Percentiles rank a stretch among this genome's conserved stretches.
These are phyloP conservation scores for Danaus chrysippus DNA, from an alignment of 2,888 invertebrate genomes.

Conservation along the genomic window DNA sequence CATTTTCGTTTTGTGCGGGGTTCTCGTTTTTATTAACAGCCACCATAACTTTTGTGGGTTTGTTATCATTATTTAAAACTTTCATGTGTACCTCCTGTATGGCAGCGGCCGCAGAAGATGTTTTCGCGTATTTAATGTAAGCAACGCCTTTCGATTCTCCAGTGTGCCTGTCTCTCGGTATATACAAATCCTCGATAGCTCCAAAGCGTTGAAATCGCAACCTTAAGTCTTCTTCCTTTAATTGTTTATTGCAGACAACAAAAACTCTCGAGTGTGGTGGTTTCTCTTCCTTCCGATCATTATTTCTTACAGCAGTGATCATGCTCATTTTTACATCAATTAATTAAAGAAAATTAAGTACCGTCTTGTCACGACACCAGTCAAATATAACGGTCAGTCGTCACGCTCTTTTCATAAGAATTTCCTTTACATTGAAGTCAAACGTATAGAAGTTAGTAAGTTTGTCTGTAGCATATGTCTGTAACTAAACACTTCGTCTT, in stretches of 20 bases:
- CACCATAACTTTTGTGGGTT: constrained; percentile 93
- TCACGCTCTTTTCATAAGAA: constrained; percentile 30
- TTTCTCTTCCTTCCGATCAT: constrained; percentile 73
- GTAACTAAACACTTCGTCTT: constrained; percentile 7
- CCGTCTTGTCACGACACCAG: constrained; percentile 26
- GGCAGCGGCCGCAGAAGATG: constrained; percentile 93
- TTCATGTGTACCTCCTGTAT: constrained; percentile 92
- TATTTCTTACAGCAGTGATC: constrained; percentile 38
- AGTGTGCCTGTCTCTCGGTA: constrained; percentile 90
- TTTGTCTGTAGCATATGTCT: constrained; percentile 13
- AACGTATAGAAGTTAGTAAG: constrained; percentile 16
- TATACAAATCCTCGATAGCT: constrained; percentile 91
- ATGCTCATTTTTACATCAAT: constrained; percentile 31
- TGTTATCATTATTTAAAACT: constrained; percentile 83
- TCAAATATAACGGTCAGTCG: constrained; percentile 32
- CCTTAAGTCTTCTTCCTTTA: constrained; percentile 85
- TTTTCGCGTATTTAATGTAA: constrained; percentile 93
- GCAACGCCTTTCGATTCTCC: constrained; percentile 94
- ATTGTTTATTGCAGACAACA: constrained; percentile 88
- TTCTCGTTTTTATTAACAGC: constrained; percentile 79
- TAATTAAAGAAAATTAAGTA: constrained; percentile 18
- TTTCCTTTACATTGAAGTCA: constrained; percentile 17
- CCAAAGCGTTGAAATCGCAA: constrained; percentile 89
- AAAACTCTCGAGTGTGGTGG: constrained; percentile 95
- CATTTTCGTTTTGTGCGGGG: constrained; percentile 50